Base-by-base conservation (phyloP, 2,888 invertebrate genomes). In the Tetragnatha montana region DNA sequence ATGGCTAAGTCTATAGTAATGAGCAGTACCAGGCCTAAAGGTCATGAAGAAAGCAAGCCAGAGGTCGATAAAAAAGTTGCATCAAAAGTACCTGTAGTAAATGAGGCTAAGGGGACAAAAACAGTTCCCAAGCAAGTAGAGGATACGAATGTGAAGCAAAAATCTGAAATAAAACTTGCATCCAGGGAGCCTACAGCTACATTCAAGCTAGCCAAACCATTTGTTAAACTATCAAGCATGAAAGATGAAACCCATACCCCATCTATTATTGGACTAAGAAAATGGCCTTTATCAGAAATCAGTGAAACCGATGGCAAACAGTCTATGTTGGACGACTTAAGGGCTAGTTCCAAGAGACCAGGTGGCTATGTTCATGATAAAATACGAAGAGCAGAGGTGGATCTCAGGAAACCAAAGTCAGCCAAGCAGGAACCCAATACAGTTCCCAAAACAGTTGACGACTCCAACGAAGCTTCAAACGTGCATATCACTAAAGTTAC, bases 401-500 rank as follows among this genome's bases (percentile, higher is more conserved):
- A 90, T 75, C 73, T 90, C n/a, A 74, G 90, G 14, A 87, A 90
- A 60, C 90, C 85, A 6, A 87, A 79, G 49, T 83, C 89, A 19
- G 10, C 83, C n/a, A 90, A 87, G 81, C 60, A 60, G 6, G 87
- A 90, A 60, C 69, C 75, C 19, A 12, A 17, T n/a, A 35, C 76
- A 19, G 19, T 19, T 49, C 22, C 70, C 8, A 74, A 81, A 69
- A 60, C 12, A 10, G 47, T 35, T 76, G 70, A 89, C 6, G 51
- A 75, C 19, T 35, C 60, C 60, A 60, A 22, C 35, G 89, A 89
- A 78, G 21, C 90, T 81, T 84, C 84, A 35, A 90, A 90, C 81
- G 76, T 90, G 80, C 90, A 90, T 86, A 87, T 90, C 86, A 87
- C 87, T 74, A 90, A 90, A 87, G 83, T 90, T 68, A 90, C 50